Conservation (phyloP, 2,113 vertebrate species). For the Bos taurus region DNA sequence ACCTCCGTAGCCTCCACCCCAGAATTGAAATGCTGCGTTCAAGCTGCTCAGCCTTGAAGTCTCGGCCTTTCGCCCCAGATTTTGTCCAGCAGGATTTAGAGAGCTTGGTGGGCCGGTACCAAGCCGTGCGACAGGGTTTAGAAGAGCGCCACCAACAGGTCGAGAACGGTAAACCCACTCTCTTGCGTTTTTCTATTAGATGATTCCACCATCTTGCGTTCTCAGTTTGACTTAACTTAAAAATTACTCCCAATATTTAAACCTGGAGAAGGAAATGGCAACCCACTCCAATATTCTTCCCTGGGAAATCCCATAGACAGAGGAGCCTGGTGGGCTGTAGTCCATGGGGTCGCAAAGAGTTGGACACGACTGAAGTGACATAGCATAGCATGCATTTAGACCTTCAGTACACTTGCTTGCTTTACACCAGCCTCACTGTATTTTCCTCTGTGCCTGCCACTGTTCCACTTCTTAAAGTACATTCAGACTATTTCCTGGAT, state of each 20-base stretch:
- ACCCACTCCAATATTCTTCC: not conserved
- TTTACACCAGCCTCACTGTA: not conserved
- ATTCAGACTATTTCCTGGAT: not conserved
- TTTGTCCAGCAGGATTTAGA: conserved; percentile 82
- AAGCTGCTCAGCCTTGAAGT: conserved; percentile 74
- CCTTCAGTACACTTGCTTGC: not conserved
- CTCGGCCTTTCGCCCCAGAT: conserved; percentile 65
- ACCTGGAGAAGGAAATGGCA: not conserved
- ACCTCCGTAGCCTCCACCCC: conserved; percentile 77
- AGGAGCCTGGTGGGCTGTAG: not conserved
- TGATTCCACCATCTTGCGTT: not conserved
- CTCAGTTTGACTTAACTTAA: not conserved
- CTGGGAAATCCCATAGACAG: not conserved
- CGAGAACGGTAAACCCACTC: conserved; percentile 78
- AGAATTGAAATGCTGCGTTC: conserved; percentile 78
- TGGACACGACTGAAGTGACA: not conserved
- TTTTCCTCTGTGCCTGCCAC: not conserved
- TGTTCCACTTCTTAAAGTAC: not conserved
- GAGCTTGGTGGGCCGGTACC: conserved; percentile 76
- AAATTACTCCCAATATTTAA: not conserved
- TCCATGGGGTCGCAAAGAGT: not conserved
- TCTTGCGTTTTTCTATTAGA: not conserved
- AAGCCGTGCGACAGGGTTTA: conserved; percentile 78
- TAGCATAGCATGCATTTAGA: not conserved
- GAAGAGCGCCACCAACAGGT: conserved; percentile 79